Evolutionary conservation across 2,797 vertebrate genomes (phyloP), one percentile per base, ranked within the genome.

Genomic region (Acanthiza pusilla): DNA sequence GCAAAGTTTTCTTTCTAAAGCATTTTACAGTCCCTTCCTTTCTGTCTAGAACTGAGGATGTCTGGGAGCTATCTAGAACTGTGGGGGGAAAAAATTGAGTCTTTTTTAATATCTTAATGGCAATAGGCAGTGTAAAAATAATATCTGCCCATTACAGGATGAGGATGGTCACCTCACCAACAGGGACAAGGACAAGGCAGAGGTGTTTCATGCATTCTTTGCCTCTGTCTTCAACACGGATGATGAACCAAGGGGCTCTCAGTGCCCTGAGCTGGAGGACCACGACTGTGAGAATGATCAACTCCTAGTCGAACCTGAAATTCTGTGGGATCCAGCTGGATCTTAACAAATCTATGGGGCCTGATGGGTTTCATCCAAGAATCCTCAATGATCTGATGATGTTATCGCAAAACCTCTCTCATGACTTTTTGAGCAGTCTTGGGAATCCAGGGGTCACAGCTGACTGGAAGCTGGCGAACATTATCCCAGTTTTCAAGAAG

Each of bases 241-340:
- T 61, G 15, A n/a, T 0, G 0, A 16, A 54, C 9, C 23, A 53
- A 68, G 11, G 20, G 4, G 20, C 7, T 30, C 7, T 54, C 40
- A n/a, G 25, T n/a, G 29, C 7, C 55, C 40, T 45, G 47, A 85
- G n/a, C 29, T 34, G 48, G 16, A 70, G 23, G 29, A 61, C 11
- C 29, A n/a, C 8, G 11, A 23, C 38, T 68, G 32, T 1, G 1
- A n/a, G 38, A 38, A 40, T 8, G 10, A 45, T 29, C 36, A 60
- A 3, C 16, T 27, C 32, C 5, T 45, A 36, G 10, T 1, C 4
- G 7, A 25, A 16, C 18, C n/a, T n/a, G 29, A n/a, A 60, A 60
- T 2, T 53, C 7, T 51, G 71, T 29, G n/a, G 15, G 18, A n/a
- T 40, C 8, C 48, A 70, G 25, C 11, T 40, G 55, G 11, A 70